Base-by-base conservation (phyloP, 2,797 vertebrate species). In the Naso thynnoides region DNA sequence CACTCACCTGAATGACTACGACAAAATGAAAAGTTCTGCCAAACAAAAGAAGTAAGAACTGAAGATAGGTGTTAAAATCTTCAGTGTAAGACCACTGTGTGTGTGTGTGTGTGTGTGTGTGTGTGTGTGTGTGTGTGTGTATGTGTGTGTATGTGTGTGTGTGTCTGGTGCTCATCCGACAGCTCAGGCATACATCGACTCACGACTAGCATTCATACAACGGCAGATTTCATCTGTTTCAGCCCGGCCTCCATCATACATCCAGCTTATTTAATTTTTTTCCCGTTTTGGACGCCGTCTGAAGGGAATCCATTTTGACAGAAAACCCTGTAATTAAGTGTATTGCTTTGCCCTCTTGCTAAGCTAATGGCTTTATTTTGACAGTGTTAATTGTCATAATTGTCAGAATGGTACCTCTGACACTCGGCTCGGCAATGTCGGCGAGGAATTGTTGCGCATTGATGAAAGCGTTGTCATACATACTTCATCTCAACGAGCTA, bases 341-440 rank as follows among this genome's bases (percentile, higher is more conserved):
- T 82, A 91, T 89, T 89, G 83, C 66, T 86, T 82, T 90, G 87
- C 86, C 91, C 92, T 85, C 91, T 88, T 48, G 84, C 85, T 78
- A 78, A 84, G 86, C 86, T 91, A 93, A 92, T 92, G 90, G 92
- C 88, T 91, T 93, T 94, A 94, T 93, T 94, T 95, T 94, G 94
- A 95, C 93, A 93, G 90, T 93, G 93, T 91, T 93, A 94, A 94
- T 94, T 94, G 94, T 94, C 89, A 86, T 94, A 94, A 94, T 94
- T 92, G 92, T 93, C 86, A 91, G 89, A 94, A 94, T 90, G 90
- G 91, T 94, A 92, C 93, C 92, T 94, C 93, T 80, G 92, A 90
- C 89, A 86, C 87, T 80, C 84, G n/a, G 91, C 89, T 76, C 61
- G 56, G 85, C 90, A 89, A 90, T 64, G 85, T 86, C 73, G 85